phyloP scores from a whole-genome alignment of 2,797 vertebrate genomes.

The Pitangus sulphuratus region DNA sequence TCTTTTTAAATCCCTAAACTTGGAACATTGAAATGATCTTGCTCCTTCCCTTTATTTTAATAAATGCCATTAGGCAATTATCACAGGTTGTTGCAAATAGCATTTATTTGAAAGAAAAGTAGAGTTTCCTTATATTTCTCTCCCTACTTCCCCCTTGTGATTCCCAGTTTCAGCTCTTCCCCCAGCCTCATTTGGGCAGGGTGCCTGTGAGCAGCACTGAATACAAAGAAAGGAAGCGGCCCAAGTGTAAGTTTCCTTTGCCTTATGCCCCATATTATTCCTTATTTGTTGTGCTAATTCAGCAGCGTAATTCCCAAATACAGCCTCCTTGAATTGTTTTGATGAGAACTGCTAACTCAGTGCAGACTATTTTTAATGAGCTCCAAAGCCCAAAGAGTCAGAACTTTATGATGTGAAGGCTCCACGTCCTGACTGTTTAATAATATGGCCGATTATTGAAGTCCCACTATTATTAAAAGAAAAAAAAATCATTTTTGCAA shows the following conservation, averaged over 20 bases:
- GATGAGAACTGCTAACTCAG: conserved; percentile 59
- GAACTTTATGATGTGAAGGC: background rate
- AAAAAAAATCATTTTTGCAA: background rate
- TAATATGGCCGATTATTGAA: background rate
- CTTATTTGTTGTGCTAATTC: conserved; percentile 65
- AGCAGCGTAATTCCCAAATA: conserved; percentile 38
- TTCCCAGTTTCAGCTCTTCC: background rate
- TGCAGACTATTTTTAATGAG: conserved; percentile 33
- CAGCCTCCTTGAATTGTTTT: conserved; percentile 34
- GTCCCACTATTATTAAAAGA: background rate
- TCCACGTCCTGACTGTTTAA: background rate
- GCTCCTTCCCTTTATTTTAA: background rate
- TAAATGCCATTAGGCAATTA: background rate
- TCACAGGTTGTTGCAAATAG: background rate
- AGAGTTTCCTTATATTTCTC: background rate
- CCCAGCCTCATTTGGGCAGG: background rate
- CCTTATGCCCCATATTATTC: conserved; percentile 39
- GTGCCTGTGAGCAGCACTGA: background rate
- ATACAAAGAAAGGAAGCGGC: conserved; percentile 23
- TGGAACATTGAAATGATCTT: background rate
- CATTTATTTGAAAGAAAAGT: background rate
- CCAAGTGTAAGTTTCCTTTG: conserved; percentile 33
- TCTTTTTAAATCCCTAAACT: background rate
- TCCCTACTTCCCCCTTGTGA: background rate
- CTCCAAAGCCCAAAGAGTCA: background rate